Base-by-base conservation (phyloP, 2,888 invertebrate species). In the Scaptomyza cyrtandrae region DNA sequence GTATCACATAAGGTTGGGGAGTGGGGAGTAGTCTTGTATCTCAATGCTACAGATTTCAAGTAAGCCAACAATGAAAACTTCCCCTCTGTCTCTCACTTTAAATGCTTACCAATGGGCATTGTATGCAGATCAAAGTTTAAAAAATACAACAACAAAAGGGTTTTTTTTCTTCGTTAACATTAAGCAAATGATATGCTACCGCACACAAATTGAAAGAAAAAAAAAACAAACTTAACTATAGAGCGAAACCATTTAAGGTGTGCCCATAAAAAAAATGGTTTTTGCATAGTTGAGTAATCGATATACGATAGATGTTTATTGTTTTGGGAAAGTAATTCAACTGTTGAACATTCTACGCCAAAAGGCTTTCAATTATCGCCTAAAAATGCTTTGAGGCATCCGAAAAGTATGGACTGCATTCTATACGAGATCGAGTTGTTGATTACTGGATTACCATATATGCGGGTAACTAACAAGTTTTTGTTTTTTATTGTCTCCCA, bases 31-130 rank as follows among this genome's bases (percentile, higher is more conserved):
- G 39, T 39, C 14, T 37, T 6, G 11, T 11, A 11, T 11, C 61
- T 69, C 75, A 78, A 81, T 78, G 80, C 76, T 75, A 82, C 58
- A 69, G 52, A 82, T 78, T 71, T 81, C 75, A 75, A 75, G 76
- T 71, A 64, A 65, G 68, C 66, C 58, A 82, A 88, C 79, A 82
- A 82, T 76, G 29, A 6, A 63, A 64, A 64, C 10, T n/a, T 7
- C n/a, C 37, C 37, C 37, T 6, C n/a, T 0, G 7, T 0, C 37
- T 0, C n/a, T 37, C 2, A 0, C 0, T n/a, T 1, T n/a, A n/a
- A n/a, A n/a, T n/a, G 19, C 7, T 48, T 64, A 14, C 69, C 69
- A 81, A 62, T 75, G 87, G 65, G 68, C 81, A 87, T 82, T 82
- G 82, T 82, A 67, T 82, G 88, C 83, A 88, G 75, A 81, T 81